These are phyloP conservation scores for Resseliella maxima DNA, from an alignment of 2,888 invertebrate species.

Conservation along the genomic window DNA sequence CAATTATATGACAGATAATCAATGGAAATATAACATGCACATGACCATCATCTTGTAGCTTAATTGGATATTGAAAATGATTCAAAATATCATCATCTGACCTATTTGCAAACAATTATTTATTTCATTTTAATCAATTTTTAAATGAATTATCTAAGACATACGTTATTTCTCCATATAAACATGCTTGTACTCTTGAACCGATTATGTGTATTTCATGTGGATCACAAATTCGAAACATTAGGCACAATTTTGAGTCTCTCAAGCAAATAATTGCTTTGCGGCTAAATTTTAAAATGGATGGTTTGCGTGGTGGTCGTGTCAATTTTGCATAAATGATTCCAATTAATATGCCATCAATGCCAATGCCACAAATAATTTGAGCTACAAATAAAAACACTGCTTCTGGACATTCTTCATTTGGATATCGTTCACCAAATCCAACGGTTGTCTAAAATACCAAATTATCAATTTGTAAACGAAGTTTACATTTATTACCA, in stretches of 20 bases:
- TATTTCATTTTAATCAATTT: no score
- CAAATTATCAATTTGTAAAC: no score
- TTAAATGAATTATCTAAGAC: no score
- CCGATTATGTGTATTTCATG: constrained; percentile 91
- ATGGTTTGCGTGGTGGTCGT: constrained; percentile 70
- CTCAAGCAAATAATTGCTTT: constrained; percentile 86
- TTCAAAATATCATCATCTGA: constrained; percentile 77
- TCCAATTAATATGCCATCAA: constrained; percentile 83
- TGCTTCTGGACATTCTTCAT: constrained; percentile 90
- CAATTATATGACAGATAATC: constrained; percentile 82
- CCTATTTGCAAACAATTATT: constrained; percentile 62
- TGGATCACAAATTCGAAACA: constrained; percentile 92
- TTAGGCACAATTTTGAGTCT: constrained; percentile 83
- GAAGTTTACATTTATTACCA: no score
- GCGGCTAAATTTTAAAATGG: constrained; percentile 64
- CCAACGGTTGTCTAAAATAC: constrained; percentile 93
- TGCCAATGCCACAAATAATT: constrained; percentile 87
- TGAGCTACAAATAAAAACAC: constrained; percentile 91
- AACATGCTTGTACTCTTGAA: constrained; percentile 79
- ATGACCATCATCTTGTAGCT: constrained; percentile 71
- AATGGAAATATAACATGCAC: constrained; percentile 84
- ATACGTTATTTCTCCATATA: constrained; percentile 56
- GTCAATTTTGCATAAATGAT: constrained; percentile 93
- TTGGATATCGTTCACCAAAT: constrained; percentile 85
- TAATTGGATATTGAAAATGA: constrained; percentile 76